phyloP scores from a whole-genome alignment of 2,888 invertebrate species.

The Pterostichus madidus region DNA sequence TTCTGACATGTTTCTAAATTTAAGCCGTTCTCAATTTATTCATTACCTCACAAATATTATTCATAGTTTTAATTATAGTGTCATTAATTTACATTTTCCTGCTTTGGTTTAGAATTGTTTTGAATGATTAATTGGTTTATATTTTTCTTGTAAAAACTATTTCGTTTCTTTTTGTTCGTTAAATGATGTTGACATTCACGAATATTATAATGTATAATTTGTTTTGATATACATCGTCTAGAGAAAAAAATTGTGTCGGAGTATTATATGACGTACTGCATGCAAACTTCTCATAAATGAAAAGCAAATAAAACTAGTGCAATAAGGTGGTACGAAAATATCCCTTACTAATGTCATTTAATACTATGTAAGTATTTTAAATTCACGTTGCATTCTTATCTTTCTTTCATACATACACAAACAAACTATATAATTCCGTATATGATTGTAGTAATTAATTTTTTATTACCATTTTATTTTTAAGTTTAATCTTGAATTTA shows the following conservation, averaged over 20 bases:
- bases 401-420: not conserved
- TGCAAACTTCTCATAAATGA: conserved; percentile 52
- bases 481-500: no score
- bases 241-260: conserved; percentile 10
- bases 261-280: conserved; percentile 24
- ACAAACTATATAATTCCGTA: no score
- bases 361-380: conserved; percentile 14
- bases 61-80: conserved; percentile 42
- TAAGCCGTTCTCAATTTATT: conserved; percentile 35
- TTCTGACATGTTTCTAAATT: conserved; percentile 37
- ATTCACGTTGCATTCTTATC: conserved; percentile 21
- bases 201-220: conserved; percentile 56
- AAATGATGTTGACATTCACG: conserved; percentile 57
- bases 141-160: conserved; percentile 17
- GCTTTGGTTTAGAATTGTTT: conserved; percentile 19
- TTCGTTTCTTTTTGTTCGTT: conserved; percentile 39
- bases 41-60: conserved; percentile 24
- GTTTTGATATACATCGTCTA: conserved; percentile 45
- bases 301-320: conserved; percentile 32
- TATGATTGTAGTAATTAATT: no score
- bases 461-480: no score
- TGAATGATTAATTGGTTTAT: conserved; percentile 26
- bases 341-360: not conserved
- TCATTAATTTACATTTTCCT: conserved; percentile 11
- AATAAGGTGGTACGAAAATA: conserved; percentile 24